These are phyloP conservation scores for Lepisosteus osseus DNA, from an alignment of 2,113 vertebrate species.

Conservation along the genomic window DNA sequence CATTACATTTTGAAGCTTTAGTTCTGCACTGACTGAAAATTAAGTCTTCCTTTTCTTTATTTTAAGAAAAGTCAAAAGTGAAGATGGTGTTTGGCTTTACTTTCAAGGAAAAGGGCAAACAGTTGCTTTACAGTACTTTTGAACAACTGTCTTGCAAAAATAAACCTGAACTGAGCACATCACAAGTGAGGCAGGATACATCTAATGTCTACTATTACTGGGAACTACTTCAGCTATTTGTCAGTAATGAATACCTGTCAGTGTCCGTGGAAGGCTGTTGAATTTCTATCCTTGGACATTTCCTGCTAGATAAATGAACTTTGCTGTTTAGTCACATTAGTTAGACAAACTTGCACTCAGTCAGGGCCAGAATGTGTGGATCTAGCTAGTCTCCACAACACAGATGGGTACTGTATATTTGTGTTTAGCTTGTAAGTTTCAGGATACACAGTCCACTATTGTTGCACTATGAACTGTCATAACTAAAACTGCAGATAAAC, in stretches of 20 bases:
- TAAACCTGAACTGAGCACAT: slow-evolving; percentile 17
- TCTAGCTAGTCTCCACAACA: neutral
- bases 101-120: neutral
- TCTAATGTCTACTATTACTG: slow-evolving; percentile 33
- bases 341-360: neutral
- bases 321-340: slow-evolving; percentile 54
- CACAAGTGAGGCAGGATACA: slow-evolving; percentile 21
- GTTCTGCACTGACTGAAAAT: no score
- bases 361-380: neutral
- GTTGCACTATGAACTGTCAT: no score
- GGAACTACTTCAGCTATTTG: slow-evolving; percentile 29
- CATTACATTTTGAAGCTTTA: no score
- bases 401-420: no score
- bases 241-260: slow-evolving; percentile 55
- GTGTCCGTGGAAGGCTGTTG: slow-evolving; percentile 63
- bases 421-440: no score
- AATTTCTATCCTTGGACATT: slow-evolving; percentile 65
- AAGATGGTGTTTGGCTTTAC: neutral
- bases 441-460: no score
- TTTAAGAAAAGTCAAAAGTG: neutral
- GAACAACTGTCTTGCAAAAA: neutral
- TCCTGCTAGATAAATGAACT: slow-evolving; percentile 57
- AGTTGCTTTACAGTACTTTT: neutral
- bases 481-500: no score
- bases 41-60: neutral